Conservation (phyloP, 1,140 invertebrate species). For the Glossosoma conforme region DNA sequence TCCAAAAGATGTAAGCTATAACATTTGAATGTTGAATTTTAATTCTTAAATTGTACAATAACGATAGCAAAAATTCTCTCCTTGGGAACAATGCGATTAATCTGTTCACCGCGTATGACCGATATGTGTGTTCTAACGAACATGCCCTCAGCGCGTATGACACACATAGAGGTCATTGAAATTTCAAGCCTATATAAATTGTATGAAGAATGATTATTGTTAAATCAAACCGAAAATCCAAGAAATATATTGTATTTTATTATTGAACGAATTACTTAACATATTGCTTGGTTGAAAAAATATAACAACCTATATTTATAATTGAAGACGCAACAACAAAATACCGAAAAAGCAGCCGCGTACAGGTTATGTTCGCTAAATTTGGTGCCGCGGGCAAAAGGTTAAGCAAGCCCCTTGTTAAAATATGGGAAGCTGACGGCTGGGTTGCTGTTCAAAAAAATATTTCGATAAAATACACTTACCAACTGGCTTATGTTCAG, state of each 20-base stretch:
- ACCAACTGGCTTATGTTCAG: constrained; percentile 64
- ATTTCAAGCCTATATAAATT: too few relatives aligned
- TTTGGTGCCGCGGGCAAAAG: background rate
- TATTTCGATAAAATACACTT: constrained; percentile 35
- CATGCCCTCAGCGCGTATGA: too few relatives aligned
- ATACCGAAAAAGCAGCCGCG: background rate
- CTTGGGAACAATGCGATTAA: background rate
- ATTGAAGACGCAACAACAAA: background rate
- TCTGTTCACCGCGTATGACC: too few relatives aligned
- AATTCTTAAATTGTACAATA: background rate
- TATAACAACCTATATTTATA: background rate
- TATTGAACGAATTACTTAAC: too few relatives aligned
- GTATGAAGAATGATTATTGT: too few relatives aligned
- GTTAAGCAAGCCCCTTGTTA: background rate
- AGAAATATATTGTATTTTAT: too few relatives aligned
- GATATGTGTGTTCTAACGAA: too few relatives aligned
- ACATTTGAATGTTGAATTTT: background rate
- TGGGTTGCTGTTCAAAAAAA: background rate
- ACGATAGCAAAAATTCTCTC: too few relatives aligned
- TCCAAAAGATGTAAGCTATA: background rate
- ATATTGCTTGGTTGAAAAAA: too few relatives aligned
- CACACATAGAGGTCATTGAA: too few relatives aligned
- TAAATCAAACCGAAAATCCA: too few relatives aligned
- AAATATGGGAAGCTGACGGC: background rate
- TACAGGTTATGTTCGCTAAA: background rate